Conservation (phyloP, 2,888 invertebrate genomes). For the Schrankia costaestrigalis region DNA sequence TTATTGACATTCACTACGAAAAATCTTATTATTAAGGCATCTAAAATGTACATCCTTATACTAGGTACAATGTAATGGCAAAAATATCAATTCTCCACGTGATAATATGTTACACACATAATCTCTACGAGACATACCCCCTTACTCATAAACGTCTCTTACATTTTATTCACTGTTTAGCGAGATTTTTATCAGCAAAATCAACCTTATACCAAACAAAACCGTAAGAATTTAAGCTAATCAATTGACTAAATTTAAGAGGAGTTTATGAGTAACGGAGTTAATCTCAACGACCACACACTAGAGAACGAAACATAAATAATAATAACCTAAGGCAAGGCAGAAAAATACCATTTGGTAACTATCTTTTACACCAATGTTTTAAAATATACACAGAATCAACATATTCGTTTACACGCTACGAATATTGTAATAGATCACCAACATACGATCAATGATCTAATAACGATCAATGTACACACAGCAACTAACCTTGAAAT, state of each 20-base stretch:
- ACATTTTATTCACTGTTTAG: too few species aligned
- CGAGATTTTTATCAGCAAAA: too few species aligned
- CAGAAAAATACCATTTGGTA: constrained; percentile 54
- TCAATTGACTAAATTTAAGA: too few species aligned
- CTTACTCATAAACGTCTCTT: too few species aligned
- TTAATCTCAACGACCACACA: constrained; percentile 42
- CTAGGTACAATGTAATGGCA: constrained; percentile 79
- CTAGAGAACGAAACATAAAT: constrained; percentile 63
- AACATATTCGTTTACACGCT: constrained; percentile 29
- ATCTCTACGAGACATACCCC: too few species aligned
- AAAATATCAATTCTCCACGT: constrained; percentile 63
- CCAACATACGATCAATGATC: too few species aligned
- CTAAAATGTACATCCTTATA: constrained; percentile 78
- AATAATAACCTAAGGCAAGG: constrained; percentile 68
- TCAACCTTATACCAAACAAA: too few species aligned
- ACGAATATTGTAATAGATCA: too few species aligned
- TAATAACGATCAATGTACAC: too few species aligned
- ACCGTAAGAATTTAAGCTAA: too few species aligned
- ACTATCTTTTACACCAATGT: constrained; percentile 50
- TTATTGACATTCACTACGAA: constrained; percentile 68
- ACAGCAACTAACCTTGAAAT: too few species aligned
- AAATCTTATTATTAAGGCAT: constrained; percentile 74
- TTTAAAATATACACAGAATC: constrained; percentile 1
- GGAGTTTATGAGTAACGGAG: too few species aligned
- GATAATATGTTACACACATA: constrained; percentile 47